Conservation (phyloP, 1,140 invertebrate genomes). For the Pseudomyrmex pallidus region DNA sequence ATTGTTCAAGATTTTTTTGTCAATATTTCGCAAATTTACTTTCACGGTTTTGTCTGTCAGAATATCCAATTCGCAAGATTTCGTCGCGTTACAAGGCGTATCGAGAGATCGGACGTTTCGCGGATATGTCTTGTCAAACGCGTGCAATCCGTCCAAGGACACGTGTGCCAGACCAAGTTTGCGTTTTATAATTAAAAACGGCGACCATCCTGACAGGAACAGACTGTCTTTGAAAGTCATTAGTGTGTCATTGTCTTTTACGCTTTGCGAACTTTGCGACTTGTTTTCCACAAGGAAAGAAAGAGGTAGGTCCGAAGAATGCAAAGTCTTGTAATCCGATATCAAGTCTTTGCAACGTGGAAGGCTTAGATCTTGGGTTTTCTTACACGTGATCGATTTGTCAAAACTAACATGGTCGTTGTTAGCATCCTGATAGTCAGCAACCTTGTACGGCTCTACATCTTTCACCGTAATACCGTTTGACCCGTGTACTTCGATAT, state of each 20-base stretch:
- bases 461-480: slow-evolving; percentile 83
- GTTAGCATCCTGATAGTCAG: slow-evolving; percentile 82
- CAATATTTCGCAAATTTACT: neutral
- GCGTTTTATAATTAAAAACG: slow-evolving; percentile 42
- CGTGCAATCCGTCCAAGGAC: slow-evolving; percentile 38
- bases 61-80: neutral
- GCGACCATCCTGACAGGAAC: slow-evolving; percentile 30
- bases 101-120: neutral
- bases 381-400: slow-evolving; percentile 81
- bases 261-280: neutral
- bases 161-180: slow-evolving; percentile 48
- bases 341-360: slow-evolving; percentile 41
- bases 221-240: slow-evolving; percentile 20
- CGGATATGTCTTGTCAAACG: slow-evolving; percentile 19
- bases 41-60: neutral
- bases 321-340: slow-evolving; percentile 41
- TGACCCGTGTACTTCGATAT: slow-evolving; percentile 83
- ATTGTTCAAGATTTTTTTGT: neutral
- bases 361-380: slow-evolving; percentile 5
- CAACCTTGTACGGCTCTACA: slow-evolving; percentile 81
- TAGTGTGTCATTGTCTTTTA: neutral
- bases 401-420: slow-evolving; percentile 85
- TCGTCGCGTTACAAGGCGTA: neutral
- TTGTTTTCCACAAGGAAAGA: slow-evolving; percentile 14
- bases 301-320: slow-evolving; percentile 15